Evolutionary conservation across 1,140 invertebrate genomes (phyloP).

Genomic region (Zaprionus ornatus): DNA sequence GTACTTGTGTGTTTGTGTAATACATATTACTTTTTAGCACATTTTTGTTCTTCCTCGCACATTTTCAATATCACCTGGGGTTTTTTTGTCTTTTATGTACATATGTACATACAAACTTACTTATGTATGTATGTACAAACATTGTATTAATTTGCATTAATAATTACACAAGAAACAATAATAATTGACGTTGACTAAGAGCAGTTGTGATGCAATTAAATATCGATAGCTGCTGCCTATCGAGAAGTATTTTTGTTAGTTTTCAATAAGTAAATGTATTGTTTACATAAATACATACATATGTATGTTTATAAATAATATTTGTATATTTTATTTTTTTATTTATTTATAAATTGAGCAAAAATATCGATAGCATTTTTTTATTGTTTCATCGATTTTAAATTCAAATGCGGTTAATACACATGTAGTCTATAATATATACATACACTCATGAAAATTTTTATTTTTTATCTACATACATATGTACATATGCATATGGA

Average conservation of each 20-base stretch:
- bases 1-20: too few relatives aligned
- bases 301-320: background rate
- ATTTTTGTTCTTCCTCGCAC: background rate
- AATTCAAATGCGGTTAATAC: too few relatives aligned
- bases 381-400: background rate
- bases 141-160: background rate
- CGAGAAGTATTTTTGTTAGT: background rate
- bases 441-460: too few relatives aligned
- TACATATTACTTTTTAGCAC: background rate
- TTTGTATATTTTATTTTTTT: background rate
- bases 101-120: background rate
- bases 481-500: background rate
- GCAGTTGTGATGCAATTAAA: background rate
- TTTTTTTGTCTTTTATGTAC: background rate
- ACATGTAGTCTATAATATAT: too few relatives aligned
- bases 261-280: too few relatives aligned
- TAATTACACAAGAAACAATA: background rate
- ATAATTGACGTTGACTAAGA: background rate
- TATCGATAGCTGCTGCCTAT: background rate
- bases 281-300: too few relatives aligned
- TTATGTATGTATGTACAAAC: background rate
- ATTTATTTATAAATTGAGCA: background rate
- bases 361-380: background rate
- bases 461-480: constrained; percentile 2
- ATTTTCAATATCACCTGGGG: too few relatives aligned